A percentile compares a stretch with the other conserved stretches of the same genome.
phyloP scores from a whole-genome alignment of 53 echinoderm and acorn worm genomes.

The Glandiceps talaboti region DNA sequence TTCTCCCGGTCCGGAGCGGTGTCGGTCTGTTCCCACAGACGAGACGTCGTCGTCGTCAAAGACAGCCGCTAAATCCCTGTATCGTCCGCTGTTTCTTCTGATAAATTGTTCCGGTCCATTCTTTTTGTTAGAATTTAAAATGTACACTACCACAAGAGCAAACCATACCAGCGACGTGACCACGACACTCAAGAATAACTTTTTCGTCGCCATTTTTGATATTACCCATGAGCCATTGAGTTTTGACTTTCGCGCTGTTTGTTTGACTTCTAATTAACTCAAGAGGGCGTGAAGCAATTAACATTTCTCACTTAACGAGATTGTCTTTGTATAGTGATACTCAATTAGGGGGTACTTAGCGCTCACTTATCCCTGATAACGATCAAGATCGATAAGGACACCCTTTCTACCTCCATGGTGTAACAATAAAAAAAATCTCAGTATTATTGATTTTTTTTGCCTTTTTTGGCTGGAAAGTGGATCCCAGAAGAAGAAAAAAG shows the following conservation, averaged over 20 bases:
- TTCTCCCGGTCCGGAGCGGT: constrained; percentile 62
- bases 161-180: background rate
- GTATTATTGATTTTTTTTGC: too few species aligned
- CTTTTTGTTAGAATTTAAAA: background rate
- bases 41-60: background rate
- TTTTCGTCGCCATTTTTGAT: background rate
- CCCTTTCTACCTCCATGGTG: too few species aligned
- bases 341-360: too few species aligned
- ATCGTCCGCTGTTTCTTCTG: background rate
- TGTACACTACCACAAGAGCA: background rate
- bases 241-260: background rate
- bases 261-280: background rate
- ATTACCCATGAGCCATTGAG: background rate
- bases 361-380: too few species aligned
- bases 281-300: background rate
- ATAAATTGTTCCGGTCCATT: background rate
- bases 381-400: too few species aligned
- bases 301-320: background rate
- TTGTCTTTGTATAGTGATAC: too few species aligned
- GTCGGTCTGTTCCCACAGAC: constrained; percentile 30
- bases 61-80: background rate
- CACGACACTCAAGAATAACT: background rate
- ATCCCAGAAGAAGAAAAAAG: too few species aligned
- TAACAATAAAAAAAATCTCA: too few species aligned
- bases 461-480: too few species aligned